Evolutionary conservation across 2,113 vertebrate genomes (phyloP).

Genomic region (Galeopterus variegatus): DNA sequence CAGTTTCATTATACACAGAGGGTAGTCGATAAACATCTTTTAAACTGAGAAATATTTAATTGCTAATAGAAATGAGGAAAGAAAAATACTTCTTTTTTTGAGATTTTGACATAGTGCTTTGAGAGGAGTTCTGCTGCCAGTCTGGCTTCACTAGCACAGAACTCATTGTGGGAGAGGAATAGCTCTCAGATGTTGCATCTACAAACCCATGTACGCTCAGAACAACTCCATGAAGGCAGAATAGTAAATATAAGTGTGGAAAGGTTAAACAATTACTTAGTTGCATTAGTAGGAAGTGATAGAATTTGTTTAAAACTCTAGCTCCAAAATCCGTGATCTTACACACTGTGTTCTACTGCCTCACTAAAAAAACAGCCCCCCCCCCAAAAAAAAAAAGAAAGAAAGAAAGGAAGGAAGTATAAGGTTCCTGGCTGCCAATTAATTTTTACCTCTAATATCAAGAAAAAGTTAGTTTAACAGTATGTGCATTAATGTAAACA

Average conservation of each 20-base stretch:
- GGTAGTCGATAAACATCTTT: neutral
- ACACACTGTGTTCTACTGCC: neutral
- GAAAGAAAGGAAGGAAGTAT: too few species aligned
- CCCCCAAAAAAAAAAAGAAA: too few species aligned
- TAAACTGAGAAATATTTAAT: neutral
- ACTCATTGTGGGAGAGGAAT: rapidly evolving
- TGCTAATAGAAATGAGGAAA: neutral
- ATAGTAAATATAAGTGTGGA: neutral
- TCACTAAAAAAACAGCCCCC: too few species aligned
- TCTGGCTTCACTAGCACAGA: neutral
- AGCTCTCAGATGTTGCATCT: rapidly evolving
- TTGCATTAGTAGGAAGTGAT: neutral
- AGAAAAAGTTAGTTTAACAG: too few species aligned
- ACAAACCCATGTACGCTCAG: rapidly evolving
- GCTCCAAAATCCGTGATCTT: too few species aligned
- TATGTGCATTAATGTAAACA: too few species aligned
- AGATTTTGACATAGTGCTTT: neutral
- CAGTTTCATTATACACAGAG: neutral
- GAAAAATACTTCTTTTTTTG: neutral
- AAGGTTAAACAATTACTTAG: neutral
- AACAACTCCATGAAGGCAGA: rapidly evolving
- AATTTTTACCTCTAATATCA: too few species aligned
- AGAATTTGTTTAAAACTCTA: neutral
- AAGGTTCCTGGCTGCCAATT: too few species aligned
- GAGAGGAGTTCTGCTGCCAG: neutral